A percentile compares a stretch with the other conserved stretches of the same genome.
Conservation (phyloP, 2,113 vertebrate species). For the Bujurquina vittata region DNA sequence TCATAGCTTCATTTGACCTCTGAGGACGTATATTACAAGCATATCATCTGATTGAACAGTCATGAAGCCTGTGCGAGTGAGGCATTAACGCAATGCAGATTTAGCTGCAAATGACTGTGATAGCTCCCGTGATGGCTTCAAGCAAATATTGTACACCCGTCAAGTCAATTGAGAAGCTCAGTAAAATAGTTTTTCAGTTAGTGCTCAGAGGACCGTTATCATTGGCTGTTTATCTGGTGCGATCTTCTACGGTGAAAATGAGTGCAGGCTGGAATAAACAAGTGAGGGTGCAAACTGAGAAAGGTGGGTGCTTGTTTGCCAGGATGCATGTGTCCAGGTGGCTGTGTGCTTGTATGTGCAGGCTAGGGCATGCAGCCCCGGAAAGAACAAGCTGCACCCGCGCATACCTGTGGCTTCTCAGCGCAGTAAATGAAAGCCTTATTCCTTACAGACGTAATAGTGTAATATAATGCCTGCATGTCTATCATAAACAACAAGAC, state of each 20-base stretch:
- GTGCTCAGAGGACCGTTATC: conserved; percentile 56
- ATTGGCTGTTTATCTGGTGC: conserved; percentile 48
- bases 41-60: conserved; percentile 28
- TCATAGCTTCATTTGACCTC: conserved; percentile 40
- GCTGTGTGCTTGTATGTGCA: conserved; percentile 53
- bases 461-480: background rate
- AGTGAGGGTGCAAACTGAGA: conserved; percentile 18
- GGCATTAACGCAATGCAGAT: conserved; percentile 60
- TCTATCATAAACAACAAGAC: background rate
- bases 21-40: conserved; percentile 25
- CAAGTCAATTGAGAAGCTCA: conserved; percentile 61
- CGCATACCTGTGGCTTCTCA: background rate
- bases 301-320: background rate
- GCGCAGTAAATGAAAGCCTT: background rate
- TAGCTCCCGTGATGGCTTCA: conserved; percentile 61
- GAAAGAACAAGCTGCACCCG: conserved; percentile 24
- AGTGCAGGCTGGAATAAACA: conserved; percentile 25
- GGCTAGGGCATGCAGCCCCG: conserved; percentile 38
- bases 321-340: conserved; percentile 10
- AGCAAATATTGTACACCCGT: conserved; percentile 59
- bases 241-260: conserved; percentile 36
- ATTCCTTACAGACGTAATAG: background rate
- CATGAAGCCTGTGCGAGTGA: conserved; percentile 19
- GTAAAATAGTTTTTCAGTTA: conserved; percentile 54
- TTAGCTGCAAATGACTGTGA: conserved; percentile 63